Evolutionary conservation across 2,113 vertebrate species (phyloP), one percentile per base, ranked within the genome.

Genomic region (Ranitomeya variabilis): DNA sequence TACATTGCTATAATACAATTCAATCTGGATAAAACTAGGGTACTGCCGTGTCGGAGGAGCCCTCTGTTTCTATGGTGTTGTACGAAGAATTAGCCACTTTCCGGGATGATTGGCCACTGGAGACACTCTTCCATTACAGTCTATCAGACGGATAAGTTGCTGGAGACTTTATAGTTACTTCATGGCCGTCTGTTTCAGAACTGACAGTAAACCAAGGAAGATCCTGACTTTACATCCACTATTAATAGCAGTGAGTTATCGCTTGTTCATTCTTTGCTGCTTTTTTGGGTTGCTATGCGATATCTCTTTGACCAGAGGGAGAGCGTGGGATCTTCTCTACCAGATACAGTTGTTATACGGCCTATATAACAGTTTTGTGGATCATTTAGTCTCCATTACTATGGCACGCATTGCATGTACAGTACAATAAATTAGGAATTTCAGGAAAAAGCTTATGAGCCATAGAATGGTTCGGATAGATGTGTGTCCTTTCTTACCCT

Each of bases 101-200:
- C 79, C 57, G 18, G 59, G 79, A 26, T 55, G 12, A 71, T 71
- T 71, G 21, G 67, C 45, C 82, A 84, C 82, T 71, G 69, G 82
- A 45, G 64, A 52, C 16, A 19, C 31, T 55, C 37, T 55, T 84
- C 62, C 64, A 69, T 69, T 52, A 83, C 54, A 31, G 77, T 80
- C 23, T 31, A 80, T 60, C n/a, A 77, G 45, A 51, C 12, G 9
- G 15, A 77, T 59, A 80, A 57, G 52, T 15, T 79, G 77, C 77
- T 55, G 21, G 21, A 4, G 55, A 55, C 55, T 52, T 45, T 45
- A 45, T 52, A 51, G 18, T 51, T 74, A 51, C 31, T 19, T 5
- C 73, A 45, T 11, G 73, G 73, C 16, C 73, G 10, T 10, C 18
- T 67, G 64, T 67, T 23, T 67, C 0, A 67, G 64, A 67, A 23